A percentile compares a stretch with the other conserved stretches of the same genome.
These are phyloP conservation scores for Hyperoplus lanceolatus DNA, from an alignment of 2,797 vertebrate genomes.

Conservation along the genomic window DNA sequence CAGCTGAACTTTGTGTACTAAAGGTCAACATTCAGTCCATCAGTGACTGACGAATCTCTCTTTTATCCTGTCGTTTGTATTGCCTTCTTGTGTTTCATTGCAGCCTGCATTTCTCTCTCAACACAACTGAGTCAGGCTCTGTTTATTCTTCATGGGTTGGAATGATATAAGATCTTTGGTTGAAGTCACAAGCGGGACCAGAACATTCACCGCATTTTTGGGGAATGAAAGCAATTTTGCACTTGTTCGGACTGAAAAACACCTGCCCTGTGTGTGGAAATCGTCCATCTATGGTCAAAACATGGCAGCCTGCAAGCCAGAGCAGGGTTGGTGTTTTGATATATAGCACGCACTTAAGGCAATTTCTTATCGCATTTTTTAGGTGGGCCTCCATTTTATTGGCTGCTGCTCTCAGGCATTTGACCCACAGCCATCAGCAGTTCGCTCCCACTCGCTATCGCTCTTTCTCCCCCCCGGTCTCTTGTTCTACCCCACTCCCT, in stretches of 20 bases:
- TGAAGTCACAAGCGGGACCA: slow-evolving; percentile 27
- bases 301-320: slow-evolving; percentile 49
- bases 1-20: slow-evolving; percentile 6
- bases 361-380: slow-evolving; percentile 73
- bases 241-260: slow-evolving; percentile 39
- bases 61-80: slow-evolving; percentile 20
- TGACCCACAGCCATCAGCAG: slow-evolving; percentile 75
- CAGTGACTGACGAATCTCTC: slow-evolving; percentile 14
- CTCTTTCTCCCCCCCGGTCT: slow-evolving; percentile 52
- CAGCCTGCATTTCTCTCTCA: slow-evolving; percentile 33
- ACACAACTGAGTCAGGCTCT: slow-evolving; percentile 30
- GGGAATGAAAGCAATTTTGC: slow-evolving; percentile 35
- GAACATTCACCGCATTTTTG: slow-evolving; percentile 37
- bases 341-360: slow-evolving; percentile 65
- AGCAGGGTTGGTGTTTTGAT: slow-evolving; percentile 63
- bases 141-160: slow-evolving; percentile 10
- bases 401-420: slow-evolving; percentile 78
- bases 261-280: slow-evolving; percentile 52
- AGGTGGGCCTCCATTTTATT: slow-evolving; percentile 78
- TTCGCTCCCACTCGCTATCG: slow-evolving; percentile 74
- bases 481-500: slow-evolving; percentile 63
- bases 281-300: slow-evolving; percentile 65
- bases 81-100: slow-evolving; percentile 33
- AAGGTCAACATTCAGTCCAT: slow-evolving; percentile 10
- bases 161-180: slow-evolving; percentile 29